Evolutionary conservation across 1,140 invertebrate species (phyloP), one percentile per base, ranked within the genome.

Genomic region (Penaeus chinensis): DNA sequence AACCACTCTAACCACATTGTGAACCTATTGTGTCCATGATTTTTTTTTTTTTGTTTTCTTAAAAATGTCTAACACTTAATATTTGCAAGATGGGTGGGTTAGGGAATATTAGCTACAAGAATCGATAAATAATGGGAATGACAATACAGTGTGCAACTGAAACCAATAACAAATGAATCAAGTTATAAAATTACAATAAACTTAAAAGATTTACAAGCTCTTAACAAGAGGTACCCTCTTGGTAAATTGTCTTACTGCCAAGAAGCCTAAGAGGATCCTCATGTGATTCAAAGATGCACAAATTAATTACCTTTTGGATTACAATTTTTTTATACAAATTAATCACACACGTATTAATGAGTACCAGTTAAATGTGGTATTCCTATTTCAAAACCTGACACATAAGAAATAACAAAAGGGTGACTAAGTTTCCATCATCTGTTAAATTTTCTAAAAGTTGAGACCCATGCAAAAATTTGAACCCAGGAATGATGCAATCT

Each of bases 81-180:
- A 63, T 69, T 87, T 83, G 86, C 86, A 87, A 83, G 80, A 80
- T 87, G 32, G 79, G 85, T 66, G 74, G 74, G 74, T 37, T 87
- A 61, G 86, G 71, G 86, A 77, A 61, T 71, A 27, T 74, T 37
- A 78, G 74, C 71, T 87, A 87, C 86, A 76, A 79, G 61, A 86
- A 63, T 82, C 77, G 81, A 87, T 87, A 87, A 87, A 87, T 87
- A 87, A 87, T 87, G 86, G 86, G 80, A 87, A 87, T 87, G 86
- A 82, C 86, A 78, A 42, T 87, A 82, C 86, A 78, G 47, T 87
- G 86, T 87, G 86, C 86, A 87, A 87, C 66, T 87, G 86, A 85
- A 79, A 85, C 86, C 86, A 83, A 87, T 82, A 82, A 87, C 80
- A 66, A 77, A 77, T 82, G 79, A 87, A 87, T 87, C 85, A 87